phyloP scores from a whole-genome alignment of 2,888 invertebrate genomes.

The Netelia inedita region DNA sequence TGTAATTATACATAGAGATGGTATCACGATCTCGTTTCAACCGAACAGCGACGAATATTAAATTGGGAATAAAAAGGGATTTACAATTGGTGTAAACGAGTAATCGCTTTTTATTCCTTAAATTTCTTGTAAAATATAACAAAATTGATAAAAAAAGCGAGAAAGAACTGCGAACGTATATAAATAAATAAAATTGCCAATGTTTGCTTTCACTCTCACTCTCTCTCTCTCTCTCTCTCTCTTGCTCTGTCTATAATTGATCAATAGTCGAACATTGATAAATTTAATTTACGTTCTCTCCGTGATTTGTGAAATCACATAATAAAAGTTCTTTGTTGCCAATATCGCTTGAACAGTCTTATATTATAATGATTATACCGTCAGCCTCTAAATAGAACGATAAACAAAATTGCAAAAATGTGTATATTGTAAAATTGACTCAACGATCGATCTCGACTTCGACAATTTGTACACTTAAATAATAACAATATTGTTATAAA shows the following conservation, averaged over 20 bases:
- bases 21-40: constrained; percentile 49
- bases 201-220: too few relatives aligned
- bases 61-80: constrained; percentile 19
- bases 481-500: constrained; percentile 36
- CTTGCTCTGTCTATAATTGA: not conserved
- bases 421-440: constrained; percentile 49
- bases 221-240: too few relatives aligned
- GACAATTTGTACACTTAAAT: constrained; percentile 67
- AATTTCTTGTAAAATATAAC: constrained; percentile 44
- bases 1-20: constrained; percentile 26
- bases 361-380: constrained; percentile 40
- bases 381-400: constrained; percentile 51
- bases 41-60: constrained; percentile 30
- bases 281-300: constrained; percentile 9
- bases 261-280: constrained; percentile 11
- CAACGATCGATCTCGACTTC: constrained; percentile 56
- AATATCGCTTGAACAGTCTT: constrained; percentile 61
- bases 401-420: constrained; percentile 27
- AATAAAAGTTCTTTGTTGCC: constrained; percentile 39
- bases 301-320: constrained; percentile 48
- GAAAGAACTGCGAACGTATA: constrained; percentile 7
- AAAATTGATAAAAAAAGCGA: constrained; percentile 11
- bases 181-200: not conserved
- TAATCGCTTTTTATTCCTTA: constrained; percentile 21
- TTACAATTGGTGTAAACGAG: not conserved